Base-by-base conservation (phyloP, 2,888 invertebrate species). In the Myopa tessellatipennis region DNA sequence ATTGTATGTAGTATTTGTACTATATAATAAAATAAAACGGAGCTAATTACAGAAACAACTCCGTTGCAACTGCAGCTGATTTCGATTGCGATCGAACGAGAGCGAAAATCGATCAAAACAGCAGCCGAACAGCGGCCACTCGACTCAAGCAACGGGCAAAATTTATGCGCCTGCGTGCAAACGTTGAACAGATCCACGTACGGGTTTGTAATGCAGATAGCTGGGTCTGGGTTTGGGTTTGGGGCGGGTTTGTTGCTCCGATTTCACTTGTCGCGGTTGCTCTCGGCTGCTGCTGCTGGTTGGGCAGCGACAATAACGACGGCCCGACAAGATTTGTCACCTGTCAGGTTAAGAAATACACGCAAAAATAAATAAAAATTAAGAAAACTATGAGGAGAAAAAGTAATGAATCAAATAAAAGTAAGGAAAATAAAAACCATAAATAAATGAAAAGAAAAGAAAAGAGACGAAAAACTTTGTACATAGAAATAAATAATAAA, bases 101-200 rank as follows among this genome's bases (percentile, higher is more conserved):
- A 65, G 74, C 65, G 52, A 65, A 63, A 50, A 74, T 74, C 63
- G 65, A 74, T 74, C 74, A 65, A 74, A 65, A 50, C 65, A 72
- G 45, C 45, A 26, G 26, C 26, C 26, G 26, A 26, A 60, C 18
- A 58, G 55, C 16, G 60, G 18, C 61, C 4, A n/a, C 34, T 18
- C n/a, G 26, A n/a, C 10, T 34, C 14, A 3, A n/a, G 10, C 1
- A 45, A 45, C 45, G 45, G 10, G 45, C 45, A 10, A 45, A 45
- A 45, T 45, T 45, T 45, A 45, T 45, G 45, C 45, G 45, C 10
- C 10, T 10, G 45, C 45, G 45, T 45, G 45, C 7, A 45, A 45
- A 45, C 45, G 6, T 45, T 45, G 6, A 6, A 45, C 45, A 45
- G 45, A 45, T 45, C 45, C 45, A 45, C 1, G 45, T 10, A 45